These are phyloP conservation scores for Spilosoma lubricipeda DNA, from an alignment of 2,888 invertebrate species.

Conservation along the genomic window DNA sequence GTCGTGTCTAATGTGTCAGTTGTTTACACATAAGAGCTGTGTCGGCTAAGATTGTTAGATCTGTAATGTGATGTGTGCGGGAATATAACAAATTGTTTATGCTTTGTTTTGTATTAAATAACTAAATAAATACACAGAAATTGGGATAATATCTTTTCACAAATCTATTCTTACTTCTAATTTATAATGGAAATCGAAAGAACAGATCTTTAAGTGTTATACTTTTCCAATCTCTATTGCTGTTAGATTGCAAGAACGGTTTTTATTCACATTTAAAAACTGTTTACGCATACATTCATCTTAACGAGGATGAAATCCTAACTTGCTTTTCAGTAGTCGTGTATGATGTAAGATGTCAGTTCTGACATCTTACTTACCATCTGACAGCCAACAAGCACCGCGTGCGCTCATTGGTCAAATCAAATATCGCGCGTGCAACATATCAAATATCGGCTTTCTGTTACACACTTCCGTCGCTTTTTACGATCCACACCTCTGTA, in stretches of 20 bases:
- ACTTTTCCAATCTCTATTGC: not conserved
- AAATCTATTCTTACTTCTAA: not conserved
- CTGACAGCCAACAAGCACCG: too few species aligned
- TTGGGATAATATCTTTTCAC: not conserved
- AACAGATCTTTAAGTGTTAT: not conserved
- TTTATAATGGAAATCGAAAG: not conserved
- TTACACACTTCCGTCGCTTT: not conserved
- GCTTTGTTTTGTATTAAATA: not conserved
- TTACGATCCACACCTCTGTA: not conserved
- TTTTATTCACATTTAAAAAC: not conserved
- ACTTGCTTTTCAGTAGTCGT: not conserved
- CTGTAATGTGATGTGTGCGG: not conserved
- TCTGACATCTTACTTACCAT: not conserved
- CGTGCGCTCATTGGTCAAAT: not conserved
- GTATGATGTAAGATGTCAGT: not conserved
- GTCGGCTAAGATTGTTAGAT: constrained; percentile 29
- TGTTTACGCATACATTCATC: not conserved
- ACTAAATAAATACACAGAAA: not conserved
- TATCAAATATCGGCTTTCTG: too few species aligned
- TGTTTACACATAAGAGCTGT: constrained; percentile 33
- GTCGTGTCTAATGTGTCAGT: constrained; percentile 45
- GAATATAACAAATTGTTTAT: not conserved
- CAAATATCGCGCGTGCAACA: not conserved
- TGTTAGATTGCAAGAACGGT: not conserved
- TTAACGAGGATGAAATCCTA: not conserved